These are phyloP conservation scores for Amphipoea lucens DNA, from an alignment of 2,888 invertebrate genomes.

Conservation along the genomic window DNA sequence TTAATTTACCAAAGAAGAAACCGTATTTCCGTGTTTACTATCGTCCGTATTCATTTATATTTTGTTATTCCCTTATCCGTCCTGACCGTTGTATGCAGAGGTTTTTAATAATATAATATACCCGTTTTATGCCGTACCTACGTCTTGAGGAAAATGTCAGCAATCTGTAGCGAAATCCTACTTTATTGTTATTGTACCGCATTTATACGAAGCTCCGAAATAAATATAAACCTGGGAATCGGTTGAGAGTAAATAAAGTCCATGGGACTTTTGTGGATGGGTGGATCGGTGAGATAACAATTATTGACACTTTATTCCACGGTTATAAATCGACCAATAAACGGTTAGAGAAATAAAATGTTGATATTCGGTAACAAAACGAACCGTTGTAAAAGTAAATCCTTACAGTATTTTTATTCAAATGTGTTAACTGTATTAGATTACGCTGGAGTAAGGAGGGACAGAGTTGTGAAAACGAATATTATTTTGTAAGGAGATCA, in stretches of 20 bases:
- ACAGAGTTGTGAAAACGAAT: neutral
- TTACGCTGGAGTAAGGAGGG: neutral
- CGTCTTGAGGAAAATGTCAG: slow-evolving; percentile 87
- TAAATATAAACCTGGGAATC: slow-evolving; percentile 85
- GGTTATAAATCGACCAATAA: slow-evolving; percentile 75
- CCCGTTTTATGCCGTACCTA: slow-evolving; percentile 80
- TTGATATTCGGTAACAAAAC: slow-evolving; percentile 50
- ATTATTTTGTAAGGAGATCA: neutral
- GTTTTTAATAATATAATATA: slow-evolving; percentile 86
- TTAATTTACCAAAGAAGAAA: slow-evolving; percentile 51
- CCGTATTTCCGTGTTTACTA: slow-evolving; percentile 58
- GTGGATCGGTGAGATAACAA: slow-evolving; percentile 83
- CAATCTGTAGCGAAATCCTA: slow-evolving; percentile 86
- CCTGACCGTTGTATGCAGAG: slow-evolving; percentile 81
- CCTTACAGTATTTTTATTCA: slow-evolving; percentile 38
- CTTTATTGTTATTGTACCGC: slow-evolving; percentile 88
- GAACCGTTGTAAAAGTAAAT: slow-evolving; percentile 44
- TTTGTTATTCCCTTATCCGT: slow-evolving; percentile 67
- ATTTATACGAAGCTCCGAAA: slow-evolving; percentile 84
- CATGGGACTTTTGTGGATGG: slow-evolving; percentile 75
- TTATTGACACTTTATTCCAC: slow-evolving; percentile 82
- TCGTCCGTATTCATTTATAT: slow-evolving; percentile 67
- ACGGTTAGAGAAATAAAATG: slow-evolving; percentile 63
- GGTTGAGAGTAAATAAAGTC: slow-evolving; percentile 85
- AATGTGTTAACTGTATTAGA: slow-evolving; percentile 10